phyloP scores from a whole-genome alignment of 2,888 invertebrate genomes.

The Chironomus riparius region DNA sequence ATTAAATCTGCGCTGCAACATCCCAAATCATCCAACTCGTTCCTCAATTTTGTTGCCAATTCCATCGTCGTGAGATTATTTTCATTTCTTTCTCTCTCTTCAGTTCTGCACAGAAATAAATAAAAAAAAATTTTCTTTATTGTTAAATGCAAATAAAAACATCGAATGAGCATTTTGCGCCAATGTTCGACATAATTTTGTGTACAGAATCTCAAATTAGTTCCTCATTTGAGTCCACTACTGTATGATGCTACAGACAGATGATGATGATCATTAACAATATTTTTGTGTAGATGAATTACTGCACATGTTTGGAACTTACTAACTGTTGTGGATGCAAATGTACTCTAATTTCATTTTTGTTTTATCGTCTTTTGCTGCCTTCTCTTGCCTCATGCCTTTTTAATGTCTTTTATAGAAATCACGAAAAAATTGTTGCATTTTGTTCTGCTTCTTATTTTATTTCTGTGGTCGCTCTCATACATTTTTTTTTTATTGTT shows the following conservation, averaged over 20 bases:
- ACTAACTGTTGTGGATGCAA: neutral
- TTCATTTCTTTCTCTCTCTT: too few relatives aligned
- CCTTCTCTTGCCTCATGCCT: neutral
- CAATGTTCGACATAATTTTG: neutral
- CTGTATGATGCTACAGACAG: neutral
- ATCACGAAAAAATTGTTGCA: slow-evolving; percentile 23
- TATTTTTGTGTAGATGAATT: neutral
- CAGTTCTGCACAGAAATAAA: too few relatives aligned
- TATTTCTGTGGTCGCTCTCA: neutral
- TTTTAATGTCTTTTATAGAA: slow-evolving; percentile 12
- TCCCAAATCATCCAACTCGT: too few relatives aligned
- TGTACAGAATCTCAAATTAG: slow-evolving; percentile 12
- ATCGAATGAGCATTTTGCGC: slow-evolving; percentile 17
- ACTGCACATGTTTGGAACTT: neutral
- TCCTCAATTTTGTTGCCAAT: too few relatives aligned
- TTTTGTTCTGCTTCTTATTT: neutral
- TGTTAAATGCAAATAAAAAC: slow-evolving; percentile 25
- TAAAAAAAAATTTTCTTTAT: too few relatives aligned
- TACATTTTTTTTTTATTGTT: neutral
- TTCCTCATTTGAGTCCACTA: slow-evolving; percentile 21
- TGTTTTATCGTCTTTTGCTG: neutral
- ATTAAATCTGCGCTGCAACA: neutral
- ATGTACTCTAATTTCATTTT: slow-evolving; percentile 9
- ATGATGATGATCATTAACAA: slow-evolving; percentile 15
- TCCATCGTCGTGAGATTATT: too few relatives aligned